These are phyloP conservation scores for Ctenodactylus gundi DNA, from an alignment of 2,113 vertebrate species.

Conservation along the genomic window DNA sequence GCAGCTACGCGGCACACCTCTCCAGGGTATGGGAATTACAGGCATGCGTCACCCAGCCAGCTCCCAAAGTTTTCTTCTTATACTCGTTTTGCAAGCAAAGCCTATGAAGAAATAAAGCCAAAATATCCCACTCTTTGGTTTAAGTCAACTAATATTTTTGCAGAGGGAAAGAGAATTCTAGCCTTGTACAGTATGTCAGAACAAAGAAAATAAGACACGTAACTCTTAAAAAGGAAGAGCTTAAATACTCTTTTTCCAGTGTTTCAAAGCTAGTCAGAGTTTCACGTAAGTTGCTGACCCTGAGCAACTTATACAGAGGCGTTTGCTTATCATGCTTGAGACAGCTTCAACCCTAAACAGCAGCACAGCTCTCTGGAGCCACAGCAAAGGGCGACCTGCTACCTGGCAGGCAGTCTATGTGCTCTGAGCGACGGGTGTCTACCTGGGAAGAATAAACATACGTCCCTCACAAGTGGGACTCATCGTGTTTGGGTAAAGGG, in stretches of 20 bases:
- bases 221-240: constrained; percentile 5
- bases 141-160: neutral
- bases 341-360: constrained; percentile 34
- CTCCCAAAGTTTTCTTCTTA: neutral
- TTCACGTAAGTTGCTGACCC: neutral
- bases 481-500: constrained; percentile 58
- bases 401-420: constrained; percentile 46
- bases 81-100: constrained; percentile 39
- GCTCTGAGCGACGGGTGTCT: constrained; percentile 47
- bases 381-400: constrained; percentile 55
- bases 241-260: neutral
- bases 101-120: constrained; percentile 18
- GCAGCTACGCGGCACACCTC: no score
- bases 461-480: constrained; percentile 45
- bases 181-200: neutral
- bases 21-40: no score
- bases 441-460: constrained; percentile 41
- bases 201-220: neutral
- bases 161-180: neutral
- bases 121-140: neutral
- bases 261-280: constrained; percentile 29
- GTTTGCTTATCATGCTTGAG: constrained; percentile 1
- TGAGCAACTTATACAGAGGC: neutral
- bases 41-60: no score
- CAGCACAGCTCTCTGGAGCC: neutral